phyloP scores from a whole-genome alignment of 2,888 invertebrate genomes.

The Agrochola lychnidis region DNA sequence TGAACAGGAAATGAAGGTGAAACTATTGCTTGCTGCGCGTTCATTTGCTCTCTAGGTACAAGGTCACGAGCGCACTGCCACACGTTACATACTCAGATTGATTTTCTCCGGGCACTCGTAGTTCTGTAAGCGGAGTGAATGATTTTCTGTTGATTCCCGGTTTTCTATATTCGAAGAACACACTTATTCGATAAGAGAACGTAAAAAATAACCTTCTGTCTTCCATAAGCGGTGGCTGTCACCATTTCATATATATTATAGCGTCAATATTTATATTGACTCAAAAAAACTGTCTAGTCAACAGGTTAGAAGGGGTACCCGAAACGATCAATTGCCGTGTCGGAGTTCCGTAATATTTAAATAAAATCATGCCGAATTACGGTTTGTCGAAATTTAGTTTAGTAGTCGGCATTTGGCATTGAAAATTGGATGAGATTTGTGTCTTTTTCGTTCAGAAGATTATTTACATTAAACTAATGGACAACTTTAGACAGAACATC shows the following conservation, averaged over 20 bases:
- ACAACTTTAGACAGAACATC: not conserved
- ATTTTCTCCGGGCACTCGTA: not conserved
- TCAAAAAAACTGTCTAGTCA: not conserved
- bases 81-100: not conserved
- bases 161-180: not conserved
- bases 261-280: too few relatives aligned
- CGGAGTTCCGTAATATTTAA: too few relatives aligned
- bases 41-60: constrained; percentile 7
- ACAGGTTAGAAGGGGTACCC: too few relatives aligned
- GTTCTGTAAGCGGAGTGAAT: not conserved
- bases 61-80: constrained; percentile 1
- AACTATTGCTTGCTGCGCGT: constrained; percentile 15
- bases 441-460: not conserved
- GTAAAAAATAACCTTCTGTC: not conserved
- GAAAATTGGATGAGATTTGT: not conserved
- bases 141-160: not conserved
- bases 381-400: too few relatives aligned
- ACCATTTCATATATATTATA: too few relatives aligned
- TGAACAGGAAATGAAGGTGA: constrained; percentile 29
- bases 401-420: not conserved
- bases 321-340: too few relatives aligned
- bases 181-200: not conserved
- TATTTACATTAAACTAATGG: not conserved
- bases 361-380: too few relatives aligned
- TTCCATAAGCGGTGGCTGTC: not conserved